Conservation (phyloP, 2,113 vertebrate genomes). For the Himantopus leucocephalus region DNA sequence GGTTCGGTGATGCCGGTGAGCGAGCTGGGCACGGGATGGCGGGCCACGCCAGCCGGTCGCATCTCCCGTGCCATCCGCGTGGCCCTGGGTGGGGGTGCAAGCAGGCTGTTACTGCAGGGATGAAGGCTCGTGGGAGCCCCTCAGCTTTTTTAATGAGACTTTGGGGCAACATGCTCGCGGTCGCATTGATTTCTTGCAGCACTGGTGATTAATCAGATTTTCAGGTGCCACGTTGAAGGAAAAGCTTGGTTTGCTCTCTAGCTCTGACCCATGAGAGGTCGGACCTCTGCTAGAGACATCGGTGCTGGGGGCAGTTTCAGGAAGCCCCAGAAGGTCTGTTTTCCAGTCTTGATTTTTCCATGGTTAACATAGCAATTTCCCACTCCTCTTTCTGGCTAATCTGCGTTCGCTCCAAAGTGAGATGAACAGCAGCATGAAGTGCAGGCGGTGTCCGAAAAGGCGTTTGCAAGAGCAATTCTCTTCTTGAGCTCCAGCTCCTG, state of each 20-base stretch:
- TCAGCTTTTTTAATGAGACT: neutral
- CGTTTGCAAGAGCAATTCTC: neutral
- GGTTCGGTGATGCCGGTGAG: neutral
- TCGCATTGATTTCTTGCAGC: neutral
- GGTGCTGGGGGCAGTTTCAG: neutral
- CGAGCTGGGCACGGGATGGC: neutral
- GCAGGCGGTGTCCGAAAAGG: neutral
- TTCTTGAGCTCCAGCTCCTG: neutral
- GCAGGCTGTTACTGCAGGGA: neutral
- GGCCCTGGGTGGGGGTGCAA: neutral
- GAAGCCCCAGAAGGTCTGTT: neutral
- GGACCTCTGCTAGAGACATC: neutral
- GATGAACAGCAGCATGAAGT: neutral
- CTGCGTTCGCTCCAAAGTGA: neutral
- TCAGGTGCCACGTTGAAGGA: neutral
- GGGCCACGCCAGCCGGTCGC: neutral
- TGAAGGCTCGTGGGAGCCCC: neutral
- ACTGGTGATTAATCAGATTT: neutral
- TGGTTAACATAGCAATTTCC: neutral
- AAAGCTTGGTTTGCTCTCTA: neutral
- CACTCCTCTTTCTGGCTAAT: neutral
- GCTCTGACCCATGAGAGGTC: neutral
- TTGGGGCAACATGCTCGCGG: neutral
- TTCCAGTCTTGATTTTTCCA: neutral
- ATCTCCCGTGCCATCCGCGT: accelerated